Evolutionary conservation across 2,888 invertebrate genomes (phyloP).

Genomic region (Limnephilus rhombicus): DNA sequence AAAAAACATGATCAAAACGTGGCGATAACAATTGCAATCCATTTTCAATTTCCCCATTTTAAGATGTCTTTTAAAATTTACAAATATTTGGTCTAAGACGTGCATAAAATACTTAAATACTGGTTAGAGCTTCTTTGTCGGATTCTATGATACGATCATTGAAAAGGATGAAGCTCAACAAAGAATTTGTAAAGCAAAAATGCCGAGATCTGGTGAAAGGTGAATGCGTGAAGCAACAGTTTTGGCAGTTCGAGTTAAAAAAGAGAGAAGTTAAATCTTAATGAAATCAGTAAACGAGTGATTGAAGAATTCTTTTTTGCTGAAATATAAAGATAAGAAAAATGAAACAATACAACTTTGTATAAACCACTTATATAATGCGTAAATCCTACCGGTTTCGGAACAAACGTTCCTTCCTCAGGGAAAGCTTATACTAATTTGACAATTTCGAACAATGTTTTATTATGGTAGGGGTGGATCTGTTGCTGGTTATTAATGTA

Average conservation of each 20-base stretch:
- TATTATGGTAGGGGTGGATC: too few species aligned
- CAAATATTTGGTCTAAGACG: not conserved
- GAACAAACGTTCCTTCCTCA: too few species aligned
- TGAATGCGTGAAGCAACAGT: not conserved
- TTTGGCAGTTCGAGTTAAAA: not conserved
- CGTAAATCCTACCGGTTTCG: too few species aligned
- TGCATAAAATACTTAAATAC: slow-evolving; percentile 4
- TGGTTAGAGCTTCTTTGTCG: not conserved
- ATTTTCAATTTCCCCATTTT: not conserved
- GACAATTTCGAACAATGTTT: too few species aligned
- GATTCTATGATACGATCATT: not conserved
- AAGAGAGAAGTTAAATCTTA: not conserved
- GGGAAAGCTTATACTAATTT: too few species aligned
- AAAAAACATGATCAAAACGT: not conserved
- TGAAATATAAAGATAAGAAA: too few species aligned
- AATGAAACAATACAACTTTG: too few species aligned
- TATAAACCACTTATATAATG: too few species aligned
- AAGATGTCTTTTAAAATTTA: not conserved
- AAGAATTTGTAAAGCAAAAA: not conserved
- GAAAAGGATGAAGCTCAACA: not conserved
- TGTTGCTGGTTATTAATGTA: too few species aligned
- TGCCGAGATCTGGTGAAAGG: not conserved
- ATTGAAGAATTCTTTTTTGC: too few species aligned
- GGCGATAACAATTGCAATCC: not conserved
- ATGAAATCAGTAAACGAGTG: too few species aligned